Evolutionary conservation across 2,888 invertebrate species (phyloP), one percentile per base, ranked within the genome.

Genomic region (Oligia fasciuncula): DNA sequence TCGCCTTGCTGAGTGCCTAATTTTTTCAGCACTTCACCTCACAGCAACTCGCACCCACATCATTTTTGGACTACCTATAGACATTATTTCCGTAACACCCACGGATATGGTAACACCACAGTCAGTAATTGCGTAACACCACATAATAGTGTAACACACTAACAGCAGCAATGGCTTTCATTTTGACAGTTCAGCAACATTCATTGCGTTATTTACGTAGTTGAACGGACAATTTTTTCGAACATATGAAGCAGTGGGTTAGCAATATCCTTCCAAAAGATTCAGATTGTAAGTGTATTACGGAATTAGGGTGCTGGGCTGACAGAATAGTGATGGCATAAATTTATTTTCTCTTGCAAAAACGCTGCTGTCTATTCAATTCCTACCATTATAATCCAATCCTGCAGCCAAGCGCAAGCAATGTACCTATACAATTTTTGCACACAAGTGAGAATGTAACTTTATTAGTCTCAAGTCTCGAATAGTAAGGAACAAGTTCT

Each of bases 401-500:
- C 46, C 6, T 5, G 19, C 29, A 49, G 13, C 29, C 17, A 2
- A 11, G 1, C 0, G 29, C 35, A 69, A 35, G 35, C 46, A 46
- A 46, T 6, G 35, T 17, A n/a, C n/a, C n/a, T n/a, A 35, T 17
- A 6, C 17, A 35, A 49, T 66, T 49, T 76, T 23, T 17, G 9
- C 54, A 35, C 46, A 65, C 54, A 57, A 57, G 29, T 66, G 49
- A 71, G 11, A 71, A 3, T 2, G 4, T 77, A 74, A 75, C 19
- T 77, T 54, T 68, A 54, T 63, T 54, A 72, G 51, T 66, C 57
- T 14, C 43, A 19, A 57, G 63, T 60, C 29, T n/a, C 11, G 9
- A 80, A 63, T 69, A 65, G 19, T 67, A 46, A 4, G 14, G 29
- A 57, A 76, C 0, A 54, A 13, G 40, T 54, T 76, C 51, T 67